A percentile compares a stretch with the other conserved stretches of the same genome.
These are phyloP conservation scores for Endomychus coccineus DNA, from an alignment of 2,888 invertebrate genomes.

Conservation along the genomic window DNA sequence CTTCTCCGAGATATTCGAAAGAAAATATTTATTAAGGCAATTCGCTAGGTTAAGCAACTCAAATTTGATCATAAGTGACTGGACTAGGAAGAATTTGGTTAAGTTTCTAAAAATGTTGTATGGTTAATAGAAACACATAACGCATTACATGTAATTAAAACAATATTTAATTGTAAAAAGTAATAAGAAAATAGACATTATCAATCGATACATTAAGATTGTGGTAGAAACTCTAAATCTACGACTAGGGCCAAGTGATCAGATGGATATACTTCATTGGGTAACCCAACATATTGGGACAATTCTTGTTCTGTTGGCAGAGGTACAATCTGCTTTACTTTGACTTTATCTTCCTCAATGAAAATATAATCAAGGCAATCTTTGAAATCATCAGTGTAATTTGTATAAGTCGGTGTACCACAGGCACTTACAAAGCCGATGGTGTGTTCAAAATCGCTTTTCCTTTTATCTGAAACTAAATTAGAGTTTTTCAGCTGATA, in stretches of 20 bases:
- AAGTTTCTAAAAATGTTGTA: too few species aligned
- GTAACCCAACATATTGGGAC: constrained; percentile 66
- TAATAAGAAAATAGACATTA: too few species aligned
- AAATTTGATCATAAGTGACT: too few species aligned
- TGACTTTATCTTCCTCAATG: constrained; percentile 58
- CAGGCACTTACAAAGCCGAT: constrained; percentile 67
- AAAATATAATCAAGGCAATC: constrained; percentile 90
- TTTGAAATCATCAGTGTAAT: constrained; percentile 72
- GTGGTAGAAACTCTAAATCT: constrained; percentile 61
- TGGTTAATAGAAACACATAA: too few species aligned
- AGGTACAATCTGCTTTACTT: constrained; percentile 66
- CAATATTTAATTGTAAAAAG: too few species aligned
- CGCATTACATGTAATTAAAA: too few species aligned
- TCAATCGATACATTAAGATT: too few species aligned
- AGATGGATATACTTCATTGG: constrained; percentile 83
- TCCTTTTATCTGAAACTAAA: constrained; percentile 51
- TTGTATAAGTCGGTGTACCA: constrained; percentile 77
- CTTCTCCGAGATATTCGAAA: too few species aligned
- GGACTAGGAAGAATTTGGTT: too few species aligned
- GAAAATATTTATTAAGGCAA: too few species aligned
- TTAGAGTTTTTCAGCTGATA: constrained; percentile 27
- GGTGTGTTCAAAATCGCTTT: constrained; percentile 31
- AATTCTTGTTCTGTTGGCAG: constrained; percentile 73
- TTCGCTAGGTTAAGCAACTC: too few species aligned
- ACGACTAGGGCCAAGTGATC: constrained; percentile 86